Conservation (phyloP, 2,113 vertebrate genomes). For the Limanda limanda region DNA sequence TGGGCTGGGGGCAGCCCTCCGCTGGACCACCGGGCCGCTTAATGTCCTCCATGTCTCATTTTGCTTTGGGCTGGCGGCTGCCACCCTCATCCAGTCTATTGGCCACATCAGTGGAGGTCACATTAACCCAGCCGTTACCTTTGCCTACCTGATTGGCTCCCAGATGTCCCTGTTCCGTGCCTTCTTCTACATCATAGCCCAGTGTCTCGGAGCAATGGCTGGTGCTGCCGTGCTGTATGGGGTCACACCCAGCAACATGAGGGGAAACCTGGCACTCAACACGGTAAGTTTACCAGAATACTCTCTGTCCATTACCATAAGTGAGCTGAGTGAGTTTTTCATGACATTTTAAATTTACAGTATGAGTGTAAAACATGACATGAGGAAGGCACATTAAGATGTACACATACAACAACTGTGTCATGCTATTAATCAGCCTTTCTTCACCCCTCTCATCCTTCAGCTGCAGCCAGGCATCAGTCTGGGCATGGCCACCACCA, state of each 20-base stretch:
- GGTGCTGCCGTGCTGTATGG: constrained; percentile 93
- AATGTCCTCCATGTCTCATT: constrained; percentile 90
- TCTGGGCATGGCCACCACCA: constrained; percentile 91
- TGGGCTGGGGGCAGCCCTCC: constrained; percentile 91
- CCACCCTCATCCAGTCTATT: constrained; percentile 91
- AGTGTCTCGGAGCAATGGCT: constrained; percentile 91
- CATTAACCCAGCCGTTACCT: constrained; percentile 94
- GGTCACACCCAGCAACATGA: constrained; percentile 88
- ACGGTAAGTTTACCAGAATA: constrained; percentile 83
- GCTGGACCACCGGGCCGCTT: constrained; percentile 87
- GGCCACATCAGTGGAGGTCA: constrained; percentile 95
- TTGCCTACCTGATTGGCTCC: constrained; percentile 92
- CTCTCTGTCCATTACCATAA: not conserved
- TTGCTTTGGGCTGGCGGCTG: constrained; percentile 92
- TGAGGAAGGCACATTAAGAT: no score
- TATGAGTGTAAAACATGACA: no score
- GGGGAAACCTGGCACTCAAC: constrained; percentile 92
- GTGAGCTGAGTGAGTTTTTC: not conserved
- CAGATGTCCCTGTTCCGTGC: constrained; percentile 94
- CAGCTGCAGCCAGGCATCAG: constrained; percentile 92
- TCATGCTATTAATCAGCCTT: not conserved
- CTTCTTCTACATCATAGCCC: constrained; percentile 91
- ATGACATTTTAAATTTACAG: not conserved
- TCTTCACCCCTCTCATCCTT: not conserved
- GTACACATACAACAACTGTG: not conserved